phyloP scores from a whole-genome alignment of 2,888 invertebrate species.

The Hemithea aestivaria region DNA sequence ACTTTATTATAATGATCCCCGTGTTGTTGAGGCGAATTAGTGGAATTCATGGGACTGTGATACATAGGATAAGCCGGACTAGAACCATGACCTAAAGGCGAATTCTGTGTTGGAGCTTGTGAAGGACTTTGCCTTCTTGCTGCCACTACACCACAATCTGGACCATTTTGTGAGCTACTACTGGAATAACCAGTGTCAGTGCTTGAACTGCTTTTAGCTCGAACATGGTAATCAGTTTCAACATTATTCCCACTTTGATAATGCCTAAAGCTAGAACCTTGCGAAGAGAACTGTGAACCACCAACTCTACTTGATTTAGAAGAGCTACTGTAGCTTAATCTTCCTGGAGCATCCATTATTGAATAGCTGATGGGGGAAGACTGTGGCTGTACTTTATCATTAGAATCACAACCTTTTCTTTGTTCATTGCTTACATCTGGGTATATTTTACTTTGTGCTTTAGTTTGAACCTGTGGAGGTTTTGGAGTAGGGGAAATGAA shows the following conservation, averaged over 20 bases:
- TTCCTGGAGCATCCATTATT: conserved; percentile 84
- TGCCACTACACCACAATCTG: conserved; percentile 82
- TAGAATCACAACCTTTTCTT: conserved; percentile 77
- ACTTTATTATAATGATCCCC: conserved; percentile 72
- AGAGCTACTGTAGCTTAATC: conserved; percentile 80
- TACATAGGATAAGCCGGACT: conserved; percentile 91
- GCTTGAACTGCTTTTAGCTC: conserved; percentile 81
- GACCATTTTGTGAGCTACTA: conserved; percentile 81
- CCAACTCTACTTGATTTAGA: conserved; percentile 71
- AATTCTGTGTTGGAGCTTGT: conserved; percentile 84
- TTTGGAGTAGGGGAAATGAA: conserved; percentile 78
- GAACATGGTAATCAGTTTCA: conserved; percentile 80
- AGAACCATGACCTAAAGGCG: conserved; percentile 85
- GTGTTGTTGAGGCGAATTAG: conserved; percentile 85
- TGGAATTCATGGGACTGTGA: conserved; percentile 89
- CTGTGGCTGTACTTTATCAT: conserved; percentile 76
- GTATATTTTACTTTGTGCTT: conserved; percentile 88
- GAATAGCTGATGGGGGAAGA: conserved; percentile 88
- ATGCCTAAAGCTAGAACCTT: conserved; percentile 79
- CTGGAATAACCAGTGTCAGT: conserved; percentile 82
- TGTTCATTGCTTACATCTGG: conserved; percentile 81
- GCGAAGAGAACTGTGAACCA: conserved; percentile 75
- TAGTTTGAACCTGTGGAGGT: conserved; percentile 82
- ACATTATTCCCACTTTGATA: conserved; percentile 81
- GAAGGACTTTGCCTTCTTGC: conserved; percentile 85